These are phyloP conservation scores for Danio choprae DNA, from an alignment of 2,797 vertebrate genomes.

Conservation along the genomic window DNA sequence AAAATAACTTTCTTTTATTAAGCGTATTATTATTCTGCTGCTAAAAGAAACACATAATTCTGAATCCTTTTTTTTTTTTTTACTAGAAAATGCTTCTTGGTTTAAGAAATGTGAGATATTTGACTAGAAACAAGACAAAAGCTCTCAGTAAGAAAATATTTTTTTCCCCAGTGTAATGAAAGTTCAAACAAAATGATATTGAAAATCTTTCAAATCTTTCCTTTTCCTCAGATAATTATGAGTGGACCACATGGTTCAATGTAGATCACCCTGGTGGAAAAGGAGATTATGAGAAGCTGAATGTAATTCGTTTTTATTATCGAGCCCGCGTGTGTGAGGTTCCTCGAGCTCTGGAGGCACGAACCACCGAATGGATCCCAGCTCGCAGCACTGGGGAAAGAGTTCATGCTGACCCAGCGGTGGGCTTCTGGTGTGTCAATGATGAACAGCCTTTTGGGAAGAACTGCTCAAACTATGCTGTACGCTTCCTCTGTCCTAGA, in stretches of 20 bases:
- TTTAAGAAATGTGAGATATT: too few species aligned
- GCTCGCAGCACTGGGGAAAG: constrained; percentile 82
- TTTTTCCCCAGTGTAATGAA: neutral
- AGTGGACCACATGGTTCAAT: constrained; percentile 93
- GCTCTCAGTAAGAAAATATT: too few species aligned
- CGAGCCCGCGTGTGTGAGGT: constrained; percentile 80
- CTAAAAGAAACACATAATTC: too few species aligned
- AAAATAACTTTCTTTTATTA: too few species aligned
- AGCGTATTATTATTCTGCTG: too few species aligned
- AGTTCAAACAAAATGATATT: neutral
- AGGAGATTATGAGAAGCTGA: constrained; percentile 89
- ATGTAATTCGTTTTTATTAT: constrained; percentile 90
- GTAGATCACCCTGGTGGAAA: constrained; percentile 89
- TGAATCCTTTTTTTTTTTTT: too few species aligned
- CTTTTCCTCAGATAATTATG: constrained; percentile 73
- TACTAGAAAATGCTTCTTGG: too few species aligned
- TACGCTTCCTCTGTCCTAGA: constrained; percentile 86
- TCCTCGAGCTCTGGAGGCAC: constrained; percentile 83
- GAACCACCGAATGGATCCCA: constrained; percentile 87
- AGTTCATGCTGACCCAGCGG: constrained; percentile 80
- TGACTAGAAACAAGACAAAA: too few species aligned
- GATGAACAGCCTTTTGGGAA: constrained; percentile 82
- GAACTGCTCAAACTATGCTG: constrained; percentile 91
- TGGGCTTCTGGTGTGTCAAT: constrained; percentile 93
- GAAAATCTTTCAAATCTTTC: neutral